Conservation (phyloP, 2,113 vertebrate species). For the Sceloporus tristichus region DNA sequence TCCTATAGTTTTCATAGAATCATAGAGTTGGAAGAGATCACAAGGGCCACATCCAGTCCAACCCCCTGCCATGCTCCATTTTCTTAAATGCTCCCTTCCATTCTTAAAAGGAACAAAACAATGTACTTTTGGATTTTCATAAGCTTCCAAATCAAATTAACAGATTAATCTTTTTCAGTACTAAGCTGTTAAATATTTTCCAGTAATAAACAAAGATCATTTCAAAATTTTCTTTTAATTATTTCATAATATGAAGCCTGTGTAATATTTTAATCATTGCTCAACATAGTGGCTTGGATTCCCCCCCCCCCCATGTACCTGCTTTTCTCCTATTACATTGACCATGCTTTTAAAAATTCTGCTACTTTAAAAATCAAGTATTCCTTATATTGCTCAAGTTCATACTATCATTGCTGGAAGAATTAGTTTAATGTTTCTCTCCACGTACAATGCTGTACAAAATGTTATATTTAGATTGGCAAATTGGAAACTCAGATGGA, state of each 20-base stretch:
- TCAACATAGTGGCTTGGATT: background rate
- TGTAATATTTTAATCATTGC: background rate
- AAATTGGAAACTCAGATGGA: slow-evolving; percentile 7
- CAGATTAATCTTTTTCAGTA: background rate
- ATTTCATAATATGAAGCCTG: background rate
- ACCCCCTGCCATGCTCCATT: too few relatives aligned
- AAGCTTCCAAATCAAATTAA: background rate
- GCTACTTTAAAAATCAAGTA: background rate
- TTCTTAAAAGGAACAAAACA: background rate
- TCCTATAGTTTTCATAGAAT: background rate
- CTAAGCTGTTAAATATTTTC: background rate
- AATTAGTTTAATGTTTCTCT: background rate
- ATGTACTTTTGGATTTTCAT: too few relatives aligned
- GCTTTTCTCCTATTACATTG: background rate
- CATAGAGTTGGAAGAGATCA: too few relatives aligned
- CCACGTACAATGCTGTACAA: fast-evolving
- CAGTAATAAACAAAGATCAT: background rate
- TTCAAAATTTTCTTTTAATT: background rate
- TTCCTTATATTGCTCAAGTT: background rate
- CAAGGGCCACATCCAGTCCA: too few relatives aligned
- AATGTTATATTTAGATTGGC: slow-evolving; percentile 23
- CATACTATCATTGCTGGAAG: background rate
- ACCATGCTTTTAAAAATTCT: background rate
- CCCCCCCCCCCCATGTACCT: too few relatives aligned
- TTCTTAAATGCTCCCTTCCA: background rate